phyloP scores from a whole-genome alignment of 1,140 invertebrate species.

The Pygmarrhopalites habei region DNA sequence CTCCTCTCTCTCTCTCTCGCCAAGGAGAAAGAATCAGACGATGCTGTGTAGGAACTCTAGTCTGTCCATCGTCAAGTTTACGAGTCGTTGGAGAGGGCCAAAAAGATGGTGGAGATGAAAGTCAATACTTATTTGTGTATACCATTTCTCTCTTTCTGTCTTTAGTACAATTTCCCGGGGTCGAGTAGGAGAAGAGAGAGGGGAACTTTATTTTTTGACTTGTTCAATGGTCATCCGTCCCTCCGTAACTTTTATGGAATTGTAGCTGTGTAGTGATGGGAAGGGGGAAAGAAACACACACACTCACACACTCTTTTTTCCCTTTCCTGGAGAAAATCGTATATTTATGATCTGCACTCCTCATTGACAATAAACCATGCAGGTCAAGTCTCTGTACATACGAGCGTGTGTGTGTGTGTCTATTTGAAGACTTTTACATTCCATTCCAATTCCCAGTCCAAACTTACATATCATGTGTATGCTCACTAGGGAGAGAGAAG shows the following conservation, averaged over 20 bases:
- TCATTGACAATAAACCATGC: background rate
- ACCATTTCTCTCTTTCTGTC: too few species aligned
- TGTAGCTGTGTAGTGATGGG: background rate
- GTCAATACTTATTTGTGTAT: too few species aligned
- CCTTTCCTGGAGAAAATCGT: too few species aligned
- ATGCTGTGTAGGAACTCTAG: background rate
- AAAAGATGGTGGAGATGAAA: too few species aligned
- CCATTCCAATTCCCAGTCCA: too few species aligned
- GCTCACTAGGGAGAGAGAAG: too few species aligned
- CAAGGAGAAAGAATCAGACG: background rate
- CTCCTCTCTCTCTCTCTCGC: background rate
- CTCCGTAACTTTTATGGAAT: background rate
- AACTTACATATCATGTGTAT: too few species aligned
- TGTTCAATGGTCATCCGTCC: background rate
- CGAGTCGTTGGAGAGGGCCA: slow-evolving; percentile 11
- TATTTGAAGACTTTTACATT: too few species aligned
- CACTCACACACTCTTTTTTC: background rate
- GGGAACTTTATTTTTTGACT: background rate
- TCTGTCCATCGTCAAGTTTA: slow-evolving; percentile 10
- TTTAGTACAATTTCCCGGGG: too few species aligned
- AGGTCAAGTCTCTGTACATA: too few species aligned
- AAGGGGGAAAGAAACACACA: background rate
- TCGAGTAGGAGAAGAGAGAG: too few species aligned
- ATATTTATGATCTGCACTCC: slow-evolving; percentile 6
- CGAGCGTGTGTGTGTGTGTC: too few species aligned